phyloP scores from a whole-genome alignment of 2,113 vertebrate genomes.

The Tupaia tana region DNA sequence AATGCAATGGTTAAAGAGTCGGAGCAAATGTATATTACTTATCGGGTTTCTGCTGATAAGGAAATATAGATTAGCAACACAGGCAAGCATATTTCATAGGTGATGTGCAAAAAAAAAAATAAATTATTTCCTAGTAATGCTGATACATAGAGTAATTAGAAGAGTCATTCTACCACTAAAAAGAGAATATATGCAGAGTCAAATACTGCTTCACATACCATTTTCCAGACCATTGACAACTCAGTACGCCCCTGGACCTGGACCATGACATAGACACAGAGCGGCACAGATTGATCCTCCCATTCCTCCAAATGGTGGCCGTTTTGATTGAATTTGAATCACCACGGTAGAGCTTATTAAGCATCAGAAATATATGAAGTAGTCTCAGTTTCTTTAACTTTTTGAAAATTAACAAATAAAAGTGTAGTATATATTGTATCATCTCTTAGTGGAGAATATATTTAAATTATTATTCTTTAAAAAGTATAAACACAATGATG shows the following conservation, averaged over 20 bases:
- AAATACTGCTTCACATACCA: background rate
- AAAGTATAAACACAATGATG: background rate
- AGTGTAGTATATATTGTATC: background rate
- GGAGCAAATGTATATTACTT: background rate
- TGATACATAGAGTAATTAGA: background rate
- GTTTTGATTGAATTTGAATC: background rate
- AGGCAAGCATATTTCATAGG: slow-evolving; percentile 25
- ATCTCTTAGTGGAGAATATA: background rate
- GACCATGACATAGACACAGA: background rate
- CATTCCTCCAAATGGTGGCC: background rate
- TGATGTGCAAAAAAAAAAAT: slow-evolving; percentile 32
- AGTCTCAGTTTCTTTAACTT: background rate
- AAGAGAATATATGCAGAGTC: background rate
- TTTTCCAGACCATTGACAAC: slow-evolving; percentile 20
- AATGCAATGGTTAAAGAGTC: background rate
- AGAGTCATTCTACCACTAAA: background rate
- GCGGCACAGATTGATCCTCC: background rate
- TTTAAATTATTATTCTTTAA: slow-evolving; percentile 10
- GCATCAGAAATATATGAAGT: background rate
- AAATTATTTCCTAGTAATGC: background rate
- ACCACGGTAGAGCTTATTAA: background rate
- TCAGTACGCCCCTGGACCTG: background rate
- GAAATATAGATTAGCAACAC: slow-evolving; percentile 19
- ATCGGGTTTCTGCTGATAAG: background rate
- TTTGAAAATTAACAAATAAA: background rate